phyloP scores from a whole-genome alignment of 2,797 vertebrate species.

The Tarsius wallacei region DNA sequence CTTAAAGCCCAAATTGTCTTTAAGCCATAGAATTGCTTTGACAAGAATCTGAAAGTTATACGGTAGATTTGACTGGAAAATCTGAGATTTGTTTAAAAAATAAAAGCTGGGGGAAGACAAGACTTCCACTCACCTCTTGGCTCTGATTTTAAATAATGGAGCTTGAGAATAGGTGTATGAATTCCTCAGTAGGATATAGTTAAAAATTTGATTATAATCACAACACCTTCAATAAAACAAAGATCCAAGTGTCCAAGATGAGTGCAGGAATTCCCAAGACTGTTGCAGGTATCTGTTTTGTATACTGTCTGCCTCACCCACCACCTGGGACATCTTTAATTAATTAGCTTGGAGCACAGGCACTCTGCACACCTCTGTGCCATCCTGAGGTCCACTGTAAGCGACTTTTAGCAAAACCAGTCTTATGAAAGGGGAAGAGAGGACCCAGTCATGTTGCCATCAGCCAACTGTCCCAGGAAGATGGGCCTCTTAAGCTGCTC shows the following conservation, averaged over 20 bases:
- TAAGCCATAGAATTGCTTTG: conserved; percentile 9
- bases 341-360: not conserved
- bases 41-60: not conserved
- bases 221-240: not conserved
- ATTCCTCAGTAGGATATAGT: not conserved
- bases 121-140: not conserved
- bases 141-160: conserved; percentile 23
- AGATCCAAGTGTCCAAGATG: not conserved
- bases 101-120: not conserved
- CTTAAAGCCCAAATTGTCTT: not conserved
- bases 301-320: not conserved
- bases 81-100: not conserved
- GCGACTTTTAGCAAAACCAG: not conserved
- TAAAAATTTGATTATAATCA: not conserved
- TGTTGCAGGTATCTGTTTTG: not conserved
- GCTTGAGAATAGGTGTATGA: not conserved
- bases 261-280: not conserved
- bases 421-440: not conserved
- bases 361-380: not conserved
- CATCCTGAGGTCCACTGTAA: not conserved
- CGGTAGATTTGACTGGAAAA: conserved; percentile 3
- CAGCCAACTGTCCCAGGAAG: not conserved
- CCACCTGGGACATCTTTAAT: not conserved
- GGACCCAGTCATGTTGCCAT: not conserved
- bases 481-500: not conserved